These are phyloP conservation scores for Diploptera punctata DNA, from an alignment of 2,888 invertebrate genomes.

Conservation along the genomic window DNA sequence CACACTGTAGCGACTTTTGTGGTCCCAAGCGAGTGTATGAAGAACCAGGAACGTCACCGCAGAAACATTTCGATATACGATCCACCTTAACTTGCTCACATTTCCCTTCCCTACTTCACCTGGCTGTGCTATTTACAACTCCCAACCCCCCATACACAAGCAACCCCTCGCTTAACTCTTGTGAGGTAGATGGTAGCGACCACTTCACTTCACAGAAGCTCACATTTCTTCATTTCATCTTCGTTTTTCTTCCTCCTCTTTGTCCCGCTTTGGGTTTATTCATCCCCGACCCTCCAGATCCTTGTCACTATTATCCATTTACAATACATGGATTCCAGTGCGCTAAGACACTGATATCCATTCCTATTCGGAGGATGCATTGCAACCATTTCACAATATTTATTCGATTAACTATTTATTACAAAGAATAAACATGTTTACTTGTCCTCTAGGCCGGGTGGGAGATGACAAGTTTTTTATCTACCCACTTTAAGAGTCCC, in stretches of 20 bases:
- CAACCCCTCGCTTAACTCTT: neutral
- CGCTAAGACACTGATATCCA: too few species aligned
- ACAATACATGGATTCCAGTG: too few species aligned
- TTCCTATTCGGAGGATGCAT: too few species aligned
- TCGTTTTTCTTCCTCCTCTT: neutral
- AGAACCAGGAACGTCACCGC: slow-evolving; percentile 9
- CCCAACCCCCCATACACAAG: neutral
- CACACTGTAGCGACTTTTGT: neutral
- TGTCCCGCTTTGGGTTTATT: neutral
- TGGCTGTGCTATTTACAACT: slow-evolving; percentile 4
- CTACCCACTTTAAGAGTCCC: too few species aligned
- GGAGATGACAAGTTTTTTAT: too few species aligned
- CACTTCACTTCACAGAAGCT: slow-evolving; percentile 6
- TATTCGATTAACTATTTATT: too few species aligned
- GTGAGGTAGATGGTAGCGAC: neutral
- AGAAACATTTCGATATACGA: slow-evolving; percentile 18
- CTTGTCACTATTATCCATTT: neutral
- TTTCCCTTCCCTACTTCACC: neutral
- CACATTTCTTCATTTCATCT: slow-evolving; percentile 9
- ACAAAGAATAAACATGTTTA: too few species aligned
- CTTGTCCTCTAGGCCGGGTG: too few species aligned
- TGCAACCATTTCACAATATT: too few species aligned
- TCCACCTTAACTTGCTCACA: slow-evolving; percentile 10
- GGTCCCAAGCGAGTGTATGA: slow-evolving; percentile 8
- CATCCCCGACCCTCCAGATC: too few species aligned